phyloP scores from a whole-genome alignment of 2,797 vertebrate genomes.

The Macropodus opercularis region DNA sequence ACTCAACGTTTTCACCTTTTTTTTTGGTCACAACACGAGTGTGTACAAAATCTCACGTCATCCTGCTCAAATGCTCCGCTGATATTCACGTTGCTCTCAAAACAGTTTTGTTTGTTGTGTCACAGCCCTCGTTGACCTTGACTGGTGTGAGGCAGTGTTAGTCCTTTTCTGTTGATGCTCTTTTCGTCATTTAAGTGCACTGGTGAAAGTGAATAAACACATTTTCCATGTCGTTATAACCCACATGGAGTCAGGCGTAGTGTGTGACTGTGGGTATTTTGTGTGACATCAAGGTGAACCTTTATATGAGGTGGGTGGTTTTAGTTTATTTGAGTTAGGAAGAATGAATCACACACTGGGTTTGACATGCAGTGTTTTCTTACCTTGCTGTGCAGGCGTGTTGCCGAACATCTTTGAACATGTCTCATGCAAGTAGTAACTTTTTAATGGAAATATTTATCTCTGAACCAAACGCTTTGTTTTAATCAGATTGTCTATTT shows the following conservation, averaged over 20 bases:
- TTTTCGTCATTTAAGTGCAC: constrained; percentile 43
- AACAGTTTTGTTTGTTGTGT: constrained; percentile 13
- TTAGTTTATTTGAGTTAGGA: not conserved
- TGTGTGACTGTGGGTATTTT: constrained; percentile 1
- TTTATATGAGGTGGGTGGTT: not conserved
- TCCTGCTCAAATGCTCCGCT: not conserved
- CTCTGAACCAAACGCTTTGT: too few species aligned
- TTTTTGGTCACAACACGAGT: constrained; percentile 12
- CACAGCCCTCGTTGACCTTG: constrained; percentile 36
- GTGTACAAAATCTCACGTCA: not conserved
- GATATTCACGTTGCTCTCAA: not conserved
- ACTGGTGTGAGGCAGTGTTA: constrained; percentile 40
- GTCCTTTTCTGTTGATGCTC: constrained; percentile 44
- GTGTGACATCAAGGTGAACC: not conserved
- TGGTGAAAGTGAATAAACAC: constrained; percentile 63
- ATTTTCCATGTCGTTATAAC: constrained; percentile 44
- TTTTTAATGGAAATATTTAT: too few species aligned
- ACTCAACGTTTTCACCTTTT: constrained; percentile 11
- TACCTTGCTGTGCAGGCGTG: not conserved
- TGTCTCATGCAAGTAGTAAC: not conserved
- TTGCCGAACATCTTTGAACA: not conserved
- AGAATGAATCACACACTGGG: not conserved
- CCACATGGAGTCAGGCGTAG: not conserved
- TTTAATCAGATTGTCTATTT: too few species aligned
- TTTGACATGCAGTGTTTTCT: not conserved